Evolutionary conservation across 1,140 invertebrate genomes (phyloP), one percentile per base, ranked within the genome.

Genomic region (Drosophila dunni): DNA sequence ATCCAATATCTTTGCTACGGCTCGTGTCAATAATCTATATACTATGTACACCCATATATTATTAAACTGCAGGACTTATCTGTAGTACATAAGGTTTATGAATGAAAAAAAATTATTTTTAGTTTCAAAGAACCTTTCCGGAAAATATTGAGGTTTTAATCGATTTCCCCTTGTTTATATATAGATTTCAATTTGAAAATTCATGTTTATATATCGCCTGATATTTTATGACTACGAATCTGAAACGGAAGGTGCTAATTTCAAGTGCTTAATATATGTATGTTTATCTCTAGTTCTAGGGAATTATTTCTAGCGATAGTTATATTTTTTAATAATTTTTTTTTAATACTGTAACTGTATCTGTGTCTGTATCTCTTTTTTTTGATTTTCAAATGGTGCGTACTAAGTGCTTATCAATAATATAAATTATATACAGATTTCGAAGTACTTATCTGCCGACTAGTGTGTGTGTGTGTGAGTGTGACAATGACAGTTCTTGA

Each of bases 371-470:
- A 79, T 68, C 44, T 63, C 24, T 53, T 34, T 11, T 66, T n/a
- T 34, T 11, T 66, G 61, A 78, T 70, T 72, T 79, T 79, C 44
- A 62, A 79, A 73, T 24, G 40, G 48, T 74, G 57, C 71, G 48
- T 61, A 53, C 57, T 10, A 67, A 63, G 34, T 13, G 24, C 68
- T 83, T 84, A 84, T 84, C 81, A 48, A 45, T 70, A 73, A 79
- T 73, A 86, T 86, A 81, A 86, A 86, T 84, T 84, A 84, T 24
- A 62, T 36, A 61, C 13, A 44, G 13, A 36, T 54, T 36, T 65
- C 10, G 13, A 33, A 11, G 38, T 29, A 67, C 63, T 61, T 74
- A 68, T 74, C 70, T 40, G 38, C 13, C 17, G 20, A 50, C 44
- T 15, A 40, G 9, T 36, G 7, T 62, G 29, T 24, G 13, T 54